phyloP scores from a whole-genome alignment of 2,888 invertebrate species.

The Amiota communis region DNA sequence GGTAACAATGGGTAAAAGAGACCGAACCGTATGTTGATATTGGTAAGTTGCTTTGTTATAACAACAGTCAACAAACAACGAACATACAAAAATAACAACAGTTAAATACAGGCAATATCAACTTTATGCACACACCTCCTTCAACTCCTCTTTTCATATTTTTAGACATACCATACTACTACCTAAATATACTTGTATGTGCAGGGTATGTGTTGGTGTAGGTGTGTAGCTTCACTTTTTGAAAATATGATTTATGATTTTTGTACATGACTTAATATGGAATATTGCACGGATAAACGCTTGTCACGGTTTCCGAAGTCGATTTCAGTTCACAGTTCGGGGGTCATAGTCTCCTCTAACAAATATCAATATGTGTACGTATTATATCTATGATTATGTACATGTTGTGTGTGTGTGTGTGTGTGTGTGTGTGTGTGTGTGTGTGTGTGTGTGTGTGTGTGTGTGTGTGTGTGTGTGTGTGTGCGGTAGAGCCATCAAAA shows the following conservation, averaged over 20 bases:
- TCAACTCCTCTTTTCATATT: background rate
- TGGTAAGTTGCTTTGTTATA: background rate
- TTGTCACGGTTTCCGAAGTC: constrained; percentile 28
- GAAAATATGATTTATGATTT: constrained; percentile 42
- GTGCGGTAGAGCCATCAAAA: constrained; percentile 24
- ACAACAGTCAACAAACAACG: background rate
- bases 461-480: no score
- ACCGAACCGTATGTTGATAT: no score
- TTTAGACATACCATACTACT: background rate
- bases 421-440: background rate
- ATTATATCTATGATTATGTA: background rate
- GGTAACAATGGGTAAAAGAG: background rate
- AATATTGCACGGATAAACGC: constrained; percentile 34
- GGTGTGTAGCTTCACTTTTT: background rate
- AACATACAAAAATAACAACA: background rate
- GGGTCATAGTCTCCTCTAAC: background rate
- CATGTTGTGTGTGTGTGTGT: background rate
- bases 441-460: background rate
- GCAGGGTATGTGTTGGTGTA: no score
- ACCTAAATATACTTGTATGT: background rate
- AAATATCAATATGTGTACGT: background rate
- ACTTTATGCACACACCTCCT: background rate
- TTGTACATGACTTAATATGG: constrained; percentile 40
- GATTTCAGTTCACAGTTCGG: background rate
- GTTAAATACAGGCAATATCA: background rate